These are phyloP conservation scores for Scaptomyza reducta DNA, from an alignment of 2,888 invertebrate species.

Conservation along the genomic window DNA sequence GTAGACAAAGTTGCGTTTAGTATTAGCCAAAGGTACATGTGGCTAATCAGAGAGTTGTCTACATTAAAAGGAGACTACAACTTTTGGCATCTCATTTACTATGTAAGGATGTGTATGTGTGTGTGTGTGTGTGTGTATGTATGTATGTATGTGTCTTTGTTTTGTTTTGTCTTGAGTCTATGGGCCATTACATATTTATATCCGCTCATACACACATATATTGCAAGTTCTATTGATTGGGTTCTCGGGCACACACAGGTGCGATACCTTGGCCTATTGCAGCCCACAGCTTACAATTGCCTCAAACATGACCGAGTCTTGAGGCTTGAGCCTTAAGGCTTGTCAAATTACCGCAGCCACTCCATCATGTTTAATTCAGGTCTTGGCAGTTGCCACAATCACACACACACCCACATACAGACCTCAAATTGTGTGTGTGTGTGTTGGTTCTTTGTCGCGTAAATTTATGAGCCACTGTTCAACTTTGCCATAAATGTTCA, in stretches of 20 bases:
- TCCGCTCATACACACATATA: slow-evolving; percentile 13
- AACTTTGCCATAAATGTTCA: slow-evolving; percentile 74
- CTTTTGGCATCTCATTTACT: slow-evolving; percentile 18
- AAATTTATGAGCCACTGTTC: slow-evolving; percentile 71
- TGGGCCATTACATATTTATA: slow-evolving; percentile 20
- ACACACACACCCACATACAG: background rate
- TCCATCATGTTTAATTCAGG: slow-evolving; percentile 69
- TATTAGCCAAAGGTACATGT: background rate
- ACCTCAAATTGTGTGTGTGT: background rate
- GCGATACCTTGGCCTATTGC: background rate
- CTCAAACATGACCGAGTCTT: slow-evolving; percentile 19
- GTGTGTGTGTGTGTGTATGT: background rate
- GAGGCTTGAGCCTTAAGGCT: slow-evolving; percentile 43
- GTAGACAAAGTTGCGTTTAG: slow-evolving; percentile 1
- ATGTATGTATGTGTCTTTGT: background rate
- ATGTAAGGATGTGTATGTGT: background rate
- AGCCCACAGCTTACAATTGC: slow-evolving; percentile 11
- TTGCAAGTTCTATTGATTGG: slow-evolving; percentile 41
- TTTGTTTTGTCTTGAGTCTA: slow-evolving; percentile 1
- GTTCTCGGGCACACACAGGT: slow-evolving; percentile 26
- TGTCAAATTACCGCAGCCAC: slow-evolving; percentile 73
- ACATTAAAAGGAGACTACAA: slow-evolving; percentile 2
- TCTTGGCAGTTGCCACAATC: slow-evolving; percentile 31
- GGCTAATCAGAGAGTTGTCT: slow-evolving; percentile 6
- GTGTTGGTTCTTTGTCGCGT: slow-evolving; percentile 30